phyloP scores from a whole-genome alignment of 2,797 vertebrate genomes.

The Capromys pilorides region DNA sequence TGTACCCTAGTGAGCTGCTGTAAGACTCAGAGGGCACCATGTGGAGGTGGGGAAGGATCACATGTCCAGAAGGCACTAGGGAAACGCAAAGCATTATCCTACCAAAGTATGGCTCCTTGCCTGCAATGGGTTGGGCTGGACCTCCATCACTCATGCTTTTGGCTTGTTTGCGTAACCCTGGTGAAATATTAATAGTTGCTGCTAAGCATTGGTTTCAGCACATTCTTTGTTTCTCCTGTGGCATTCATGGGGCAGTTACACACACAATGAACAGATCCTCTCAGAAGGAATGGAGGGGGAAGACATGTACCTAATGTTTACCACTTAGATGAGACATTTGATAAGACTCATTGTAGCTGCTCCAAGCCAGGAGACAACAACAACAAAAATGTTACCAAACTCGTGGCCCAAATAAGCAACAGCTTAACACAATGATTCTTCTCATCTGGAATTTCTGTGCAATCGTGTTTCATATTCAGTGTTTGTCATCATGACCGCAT shows the following conservation, averaged over 20 bases:
- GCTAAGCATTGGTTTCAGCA: conserved; percentile 21
- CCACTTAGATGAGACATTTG: conserved; percentile 11
- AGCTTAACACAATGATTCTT: background rate
- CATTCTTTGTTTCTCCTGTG: background rate
- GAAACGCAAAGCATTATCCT: background rate
- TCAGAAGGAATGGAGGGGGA: background rate
- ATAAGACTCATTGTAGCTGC: background rate
- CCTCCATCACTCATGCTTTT: conserved; percentile 20
- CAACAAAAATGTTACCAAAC: background rate
- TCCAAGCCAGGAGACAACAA: conserved; percentile 18
- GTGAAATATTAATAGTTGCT: conserved; percentile 64
- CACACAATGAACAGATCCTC: background rate
- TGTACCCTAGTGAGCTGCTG: background rate
- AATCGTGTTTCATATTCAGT: background rate
- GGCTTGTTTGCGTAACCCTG: conserved; percentile 41
- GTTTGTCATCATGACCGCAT: background rate
- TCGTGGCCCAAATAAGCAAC: background rate
- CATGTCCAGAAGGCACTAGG: background rate
- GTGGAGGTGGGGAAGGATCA: background rate
- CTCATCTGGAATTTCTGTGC: conserved; percentile 9
- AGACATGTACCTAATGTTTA: background rate
- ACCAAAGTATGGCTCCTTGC: conserved; percentile 28
- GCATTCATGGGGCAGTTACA: background rate
- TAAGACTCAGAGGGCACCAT: conserved; percentile 22
- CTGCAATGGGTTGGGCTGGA: background rate